Evolutionary conservation across 1,140 invertebrate species (phyloP).

Genomic region (Vanessa atalanta): DNA sequence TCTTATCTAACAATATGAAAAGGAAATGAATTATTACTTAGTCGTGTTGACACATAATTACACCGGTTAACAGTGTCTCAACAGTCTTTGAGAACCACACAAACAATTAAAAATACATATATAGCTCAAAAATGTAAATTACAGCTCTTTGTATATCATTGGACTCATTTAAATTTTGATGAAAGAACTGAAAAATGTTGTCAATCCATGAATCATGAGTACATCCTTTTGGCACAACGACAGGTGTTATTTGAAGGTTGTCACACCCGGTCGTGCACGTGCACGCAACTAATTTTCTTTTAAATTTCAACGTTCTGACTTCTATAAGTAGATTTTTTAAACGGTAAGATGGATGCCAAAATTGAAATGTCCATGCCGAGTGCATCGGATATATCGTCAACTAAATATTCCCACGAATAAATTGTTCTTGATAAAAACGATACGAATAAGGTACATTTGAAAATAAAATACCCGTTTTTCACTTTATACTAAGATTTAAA

Average conservation of each 20-base stretch:
- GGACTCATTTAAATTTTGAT: not conserved
- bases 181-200: not conserved
- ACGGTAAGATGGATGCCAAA: not conserved
- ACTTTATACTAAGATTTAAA: too few relatives aligned
- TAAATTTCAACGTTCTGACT: not conserved
- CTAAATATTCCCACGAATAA: not conserved
- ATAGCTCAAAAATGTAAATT: not conserved
- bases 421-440: too few relatives aligned
- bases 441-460: too few relatives aligned
- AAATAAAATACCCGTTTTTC: too few relatives aligned
- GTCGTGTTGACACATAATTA: too few relatives aligned
- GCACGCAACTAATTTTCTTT: not conserved
- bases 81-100: too few relatives aligned
- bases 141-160: not conserved
- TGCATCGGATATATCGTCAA: not conserved
- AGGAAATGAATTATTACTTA: too few relatives aligned
- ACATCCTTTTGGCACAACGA: constrained; percentile 1
- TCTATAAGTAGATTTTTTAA: not conserved
- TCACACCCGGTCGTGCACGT: not conserved
- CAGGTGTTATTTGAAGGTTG: not conserved
- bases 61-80: too few relatives aligned
- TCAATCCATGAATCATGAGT: not conserved
- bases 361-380: not conserved
- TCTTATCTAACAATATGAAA: too few relatives aligned
- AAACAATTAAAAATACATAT: too few relatives aligned